These are phyloP conservation scores for Lepeophtheirus salmonis DNA, from an alignment of 1,140 invertebrate species.

Conservation along the genomic window DNA sequence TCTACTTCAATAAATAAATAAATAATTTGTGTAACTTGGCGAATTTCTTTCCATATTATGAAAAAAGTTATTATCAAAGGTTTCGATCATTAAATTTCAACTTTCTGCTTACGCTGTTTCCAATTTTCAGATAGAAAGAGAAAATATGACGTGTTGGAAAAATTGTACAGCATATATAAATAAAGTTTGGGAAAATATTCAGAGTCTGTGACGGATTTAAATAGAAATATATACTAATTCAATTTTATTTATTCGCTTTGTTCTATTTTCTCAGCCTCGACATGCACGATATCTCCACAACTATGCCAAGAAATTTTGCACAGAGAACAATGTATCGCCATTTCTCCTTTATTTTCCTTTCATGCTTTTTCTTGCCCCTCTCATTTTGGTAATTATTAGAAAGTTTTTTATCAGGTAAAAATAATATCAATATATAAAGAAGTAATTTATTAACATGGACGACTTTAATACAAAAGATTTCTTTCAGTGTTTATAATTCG, in stretches of 20 bases:
- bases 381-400: not conserved
- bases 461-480: not conserved
- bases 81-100: too few species aligned
- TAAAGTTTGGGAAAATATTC: too few species aligned
- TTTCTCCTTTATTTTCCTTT: slow-evolving; percentile 16
- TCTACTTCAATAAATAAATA: too few species aligned
- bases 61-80: too few species aligned
- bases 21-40: too few species aligned
- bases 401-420: slow-evolving; percentile 16
- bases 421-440: not conserved
- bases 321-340: slow-evolving; percentile 15
- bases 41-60: too few species aligned
- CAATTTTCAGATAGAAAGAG: too few species aligned
- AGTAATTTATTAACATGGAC: not conserved
- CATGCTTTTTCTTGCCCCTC: slow-evolving; percentile 1
- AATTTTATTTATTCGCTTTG: not conserved
- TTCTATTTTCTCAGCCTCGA: not conserved
- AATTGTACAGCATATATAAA: too few species aligned
- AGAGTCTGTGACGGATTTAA: too few species aligned
- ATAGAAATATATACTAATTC: too few species aligned
- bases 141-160: too few species aligned
- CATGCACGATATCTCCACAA: slow-evolving; percentile 4
- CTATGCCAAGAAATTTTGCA: slow-evolving; percentile 17
- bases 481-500: slow-evolving; percentile 4
- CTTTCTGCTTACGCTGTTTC: too few species aligned